phyloP scores from a whole-genome alignment of 2,888 invertebrate species.

The Xestobium rufovillosum region DNA sequence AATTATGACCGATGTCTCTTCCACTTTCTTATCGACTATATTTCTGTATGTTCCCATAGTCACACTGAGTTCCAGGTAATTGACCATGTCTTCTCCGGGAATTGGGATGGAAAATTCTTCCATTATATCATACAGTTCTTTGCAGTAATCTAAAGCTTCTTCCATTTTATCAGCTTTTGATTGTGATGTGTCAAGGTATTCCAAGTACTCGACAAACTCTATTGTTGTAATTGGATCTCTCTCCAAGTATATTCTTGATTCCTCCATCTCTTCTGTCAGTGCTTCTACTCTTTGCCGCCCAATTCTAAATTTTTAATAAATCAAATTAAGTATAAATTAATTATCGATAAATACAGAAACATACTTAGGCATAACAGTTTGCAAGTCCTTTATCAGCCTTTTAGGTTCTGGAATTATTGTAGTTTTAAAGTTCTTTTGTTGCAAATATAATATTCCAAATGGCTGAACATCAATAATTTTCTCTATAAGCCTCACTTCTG shows the following conservation, averaged over 20 bases:
- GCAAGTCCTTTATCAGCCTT: constrained; percentile 58
- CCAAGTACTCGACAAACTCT: constrained; percentile 65
- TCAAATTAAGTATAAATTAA: constrained; percentile 3
- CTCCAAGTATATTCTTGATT: constrained; percentile 55
- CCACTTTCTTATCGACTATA: constrained; percentile 61
- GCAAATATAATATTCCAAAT: constrained; percentile 66
- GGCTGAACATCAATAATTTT: constrained; percentile 59
- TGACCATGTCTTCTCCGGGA: constrained; percentile 62
- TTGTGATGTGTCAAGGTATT: constrained; percentile 59
- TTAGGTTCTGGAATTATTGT: constrained; percentile 64
- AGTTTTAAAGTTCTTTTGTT: constrained; percentile 63
- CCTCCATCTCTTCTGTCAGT: constrained; percentile 53
- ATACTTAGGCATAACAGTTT: constrained; percentile 55
- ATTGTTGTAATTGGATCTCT: constrained; percentile 61
- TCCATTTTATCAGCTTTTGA: constrained; percentile 63
- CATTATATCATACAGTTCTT: constrained; percentile 77
- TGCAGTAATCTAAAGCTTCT: constrained; percentile 66
- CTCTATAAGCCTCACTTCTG: constrained; percentile 61
- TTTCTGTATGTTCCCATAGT: constrained; percentile 57
- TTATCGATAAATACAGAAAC: constrained; percentile 8
- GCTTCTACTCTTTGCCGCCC: constrained; percentile 52
- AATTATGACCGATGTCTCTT: constrained; percentile 61
- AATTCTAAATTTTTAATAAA: constrained; percentile 44
- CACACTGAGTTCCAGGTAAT: constrained; percentile 56
- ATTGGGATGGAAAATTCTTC: constrained; percentile 70